Conservation (phyloP, 37 sponge, comb jelly and placozoan genomes). For the Beroe ovata region DNA sequence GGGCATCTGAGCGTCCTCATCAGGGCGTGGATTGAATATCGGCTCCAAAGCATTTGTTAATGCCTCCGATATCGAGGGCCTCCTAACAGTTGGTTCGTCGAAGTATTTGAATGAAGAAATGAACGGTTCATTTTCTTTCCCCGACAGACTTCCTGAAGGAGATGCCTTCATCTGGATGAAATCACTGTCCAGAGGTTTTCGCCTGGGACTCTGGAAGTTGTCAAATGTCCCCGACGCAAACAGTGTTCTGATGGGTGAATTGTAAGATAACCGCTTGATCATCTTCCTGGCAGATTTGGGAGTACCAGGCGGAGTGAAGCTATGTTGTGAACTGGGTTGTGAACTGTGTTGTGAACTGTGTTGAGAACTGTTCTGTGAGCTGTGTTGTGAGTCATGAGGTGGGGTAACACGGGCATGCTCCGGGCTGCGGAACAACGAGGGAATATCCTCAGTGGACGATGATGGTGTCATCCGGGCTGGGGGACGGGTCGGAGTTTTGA, state of each 20-base stretch:
- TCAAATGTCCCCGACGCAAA: conserved; percentile 15
- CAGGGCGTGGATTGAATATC: background rate
- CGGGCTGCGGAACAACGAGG: conserved; percentile 29
- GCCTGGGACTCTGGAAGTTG: background rate
- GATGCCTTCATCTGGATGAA: conserved; percentile 49
- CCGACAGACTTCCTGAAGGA: conserved; percentile 1
- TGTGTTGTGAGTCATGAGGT: conserved; percentile 17
- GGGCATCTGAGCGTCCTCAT: conserved; percentile 54
- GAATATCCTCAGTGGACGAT: conserved; percentile 31
- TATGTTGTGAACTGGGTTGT: conserved; percentile 1
- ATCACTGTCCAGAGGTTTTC: conserved; percentile 22
- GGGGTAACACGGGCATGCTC: background rate
- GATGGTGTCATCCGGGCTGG: conserved; percentile 1
- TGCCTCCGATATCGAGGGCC: background rate
- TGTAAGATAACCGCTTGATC: background rate
- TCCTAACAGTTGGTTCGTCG: background rate
- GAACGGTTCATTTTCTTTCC: conserved; percentile 30
- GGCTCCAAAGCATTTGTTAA: background rate
- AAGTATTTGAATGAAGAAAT: background rate
- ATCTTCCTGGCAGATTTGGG: conserved; percentile 28
- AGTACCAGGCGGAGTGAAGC: conserved; percentile 49
- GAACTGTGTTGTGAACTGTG: background rate
- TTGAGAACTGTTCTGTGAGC: background rate
- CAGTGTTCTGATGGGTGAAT: conserved; percentile 34
- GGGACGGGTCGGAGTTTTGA: conserved; percentile 34